Evolutionary conservation across 2,888 invertebrate species (phyloP).

Genomic region (Lepetodrilus schrolli): DNA sequence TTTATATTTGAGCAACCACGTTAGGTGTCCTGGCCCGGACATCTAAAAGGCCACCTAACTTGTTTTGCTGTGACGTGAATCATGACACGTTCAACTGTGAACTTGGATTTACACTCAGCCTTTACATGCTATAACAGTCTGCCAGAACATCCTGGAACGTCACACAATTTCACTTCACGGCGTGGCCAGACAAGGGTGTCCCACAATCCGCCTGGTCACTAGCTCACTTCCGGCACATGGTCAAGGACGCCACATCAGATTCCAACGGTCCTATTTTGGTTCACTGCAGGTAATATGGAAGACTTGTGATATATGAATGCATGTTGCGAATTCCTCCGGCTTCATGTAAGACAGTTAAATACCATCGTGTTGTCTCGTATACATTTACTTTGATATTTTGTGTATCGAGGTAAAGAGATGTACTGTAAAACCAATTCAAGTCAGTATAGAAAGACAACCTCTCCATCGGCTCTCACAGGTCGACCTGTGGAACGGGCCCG

Average conservation of each 20-base stretch:
- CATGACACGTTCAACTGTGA: not conserved
- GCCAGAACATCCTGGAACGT: not conserved
- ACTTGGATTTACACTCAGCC: not conserved
- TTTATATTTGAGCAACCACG: no score
- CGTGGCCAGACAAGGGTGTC: conserved; percentile 36
- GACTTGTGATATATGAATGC: no score
- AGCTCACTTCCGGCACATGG: conserved; percentile 33
- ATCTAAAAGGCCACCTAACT: not conserved
- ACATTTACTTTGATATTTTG: no score
- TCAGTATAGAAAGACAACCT: no score
- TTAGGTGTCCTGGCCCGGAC: no score
- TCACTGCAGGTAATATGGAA: conserved; percentile 40
- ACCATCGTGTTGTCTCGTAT: no score
- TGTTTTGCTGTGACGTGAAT: not conserved
- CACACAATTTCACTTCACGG: conserved; percentile 35
- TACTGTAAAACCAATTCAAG: no score
- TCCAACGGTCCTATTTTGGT: conserved; percentile 27
- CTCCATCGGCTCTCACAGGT: no score
- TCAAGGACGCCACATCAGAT: not conserved
- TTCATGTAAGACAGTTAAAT: no score
- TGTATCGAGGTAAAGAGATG: no score
- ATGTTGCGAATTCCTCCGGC: no score
- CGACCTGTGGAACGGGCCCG: no score
- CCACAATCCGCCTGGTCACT: conserved; percentile 35
- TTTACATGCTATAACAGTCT: not conserved